Conservation (phyloP, 2,113 vertebrate species). For the Dolichotis patagonum region DNA sequence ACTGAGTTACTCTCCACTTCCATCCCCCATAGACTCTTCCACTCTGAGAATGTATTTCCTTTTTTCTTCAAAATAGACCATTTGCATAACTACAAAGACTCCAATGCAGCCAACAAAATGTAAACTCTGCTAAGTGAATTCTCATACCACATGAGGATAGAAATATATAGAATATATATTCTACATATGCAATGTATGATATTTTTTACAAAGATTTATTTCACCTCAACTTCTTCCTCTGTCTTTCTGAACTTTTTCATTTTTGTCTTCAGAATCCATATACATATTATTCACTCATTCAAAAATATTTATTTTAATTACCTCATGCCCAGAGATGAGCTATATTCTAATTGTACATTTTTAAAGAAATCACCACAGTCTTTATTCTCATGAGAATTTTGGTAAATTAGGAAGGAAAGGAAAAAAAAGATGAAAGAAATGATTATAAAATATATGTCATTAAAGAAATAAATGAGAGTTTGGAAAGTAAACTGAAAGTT, state of each 20-base stretch:
- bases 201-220: neutral
- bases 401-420: neutral
- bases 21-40: neutral
- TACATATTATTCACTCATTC: neutral
- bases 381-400: neutral
- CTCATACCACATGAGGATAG: neutral
- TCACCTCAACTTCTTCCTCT: neutral
- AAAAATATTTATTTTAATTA: neutral
- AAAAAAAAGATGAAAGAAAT: constrained; percentile 51
- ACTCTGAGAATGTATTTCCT: neutral
- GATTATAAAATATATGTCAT: neutral
- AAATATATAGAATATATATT: neutral
- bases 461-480: neutral
- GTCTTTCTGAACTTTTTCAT: neutral
- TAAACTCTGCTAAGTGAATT: neutral
- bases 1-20: neutral
- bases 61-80: neutral
- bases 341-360: neutral
- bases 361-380: neutral
- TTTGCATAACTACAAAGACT: neutral
- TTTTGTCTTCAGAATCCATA: neutral
- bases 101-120: neutral
- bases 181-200: too few species aligned
- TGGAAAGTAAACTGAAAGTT: neutral
- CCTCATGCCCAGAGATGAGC: neutral